phyloP scores from a whole-genome alignment of 2,888 invertebrate species.

The Leptinotarsa peninsularis region DNA sequence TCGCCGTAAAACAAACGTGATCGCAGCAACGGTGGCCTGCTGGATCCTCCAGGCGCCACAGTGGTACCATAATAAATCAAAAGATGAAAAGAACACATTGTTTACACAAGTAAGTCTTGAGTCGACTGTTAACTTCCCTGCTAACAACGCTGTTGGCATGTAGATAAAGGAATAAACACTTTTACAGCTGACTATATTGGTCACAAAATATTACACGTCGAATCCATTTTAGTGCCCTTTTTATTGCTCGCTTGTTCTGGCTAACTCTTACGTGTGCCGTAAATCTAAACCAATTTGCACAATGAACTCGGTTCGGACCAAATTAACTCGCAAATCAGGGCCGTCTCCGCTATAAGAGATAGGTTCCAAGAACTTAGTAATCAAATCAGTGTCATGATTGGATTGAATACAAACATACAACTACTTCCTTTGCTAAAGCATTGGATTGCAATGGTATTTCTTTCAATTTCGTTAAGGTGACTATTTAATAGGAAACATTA shows the following conservation, averaged over 20 bases:
- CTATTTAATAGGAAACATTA: too few species aligned
- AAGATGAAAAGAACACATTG: conserved; percentile 54
- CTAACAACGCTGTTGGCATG: conserved; percentile 60
- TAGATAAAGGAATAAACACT: conserved; percentile 58
- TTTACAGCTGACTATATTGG: conserved; percentile 62
- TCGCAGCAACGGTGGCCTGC: conserved; percentile 18
- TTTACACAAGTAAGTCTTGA: conserved; percentile 53
- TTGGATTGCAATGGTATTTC: too few species aligned
- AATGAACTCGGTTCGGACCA: conserved; percentile 18
- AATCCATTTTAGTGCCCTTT: conserved; percentile 58
- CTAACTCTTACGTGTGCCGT: conserved; percentile 20
- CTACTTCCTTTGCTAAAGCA: too few species aligned
- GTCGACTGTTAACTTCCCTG: conserved; percentile 55
- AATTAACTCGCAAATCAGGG: conserved; percentile 2
- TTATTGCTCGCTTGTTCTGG: conserved; percentile 41
- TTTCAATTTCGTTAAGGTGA: too few species aligned
- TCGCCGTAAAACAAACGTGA: conserved; percentile 1
- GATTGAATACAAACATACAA: too few species aligned
- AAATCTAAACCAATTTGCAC: conserved; percentile 35
- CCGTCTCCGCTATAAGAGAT: neutral
- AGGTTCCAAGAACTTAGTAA: too few species aligned
- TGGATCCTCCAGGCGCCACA: conserved; percentile 51
- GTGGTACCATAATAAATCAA: conserved; percentile 53
- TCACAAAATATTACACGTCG: conserved; percentile 60
- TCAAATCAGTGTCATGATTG: too few species aligned